phyloP scores from a whole-genome alignment of 2,888 invertebrate genomes.

The Liopterus haemorrhoidalis region DNA sequence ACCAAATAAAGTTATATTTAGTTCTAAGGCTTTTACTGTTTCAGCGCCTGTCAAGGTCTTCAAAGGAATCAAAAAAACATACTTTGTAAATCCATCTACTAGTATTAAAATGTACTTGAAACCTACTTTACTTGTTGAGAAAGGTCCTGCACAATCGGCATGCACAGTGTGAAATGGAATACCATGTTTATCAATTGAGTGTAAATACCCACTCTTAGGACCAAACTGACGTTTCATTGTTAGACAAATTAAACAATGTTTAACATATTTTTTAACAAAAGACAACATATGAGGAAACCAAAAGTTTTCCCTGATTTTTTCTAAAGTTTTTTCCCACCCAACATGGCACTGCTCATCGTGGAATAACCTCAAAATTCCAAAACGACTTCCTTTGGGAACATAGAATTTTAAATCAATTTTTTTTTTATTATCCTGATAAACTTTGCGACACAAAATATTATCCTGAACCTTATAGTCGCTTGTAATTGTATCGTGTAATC shows the following conservation, averaged over 20 bases:
- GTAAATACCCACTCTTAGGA: conserved; percentile 12
- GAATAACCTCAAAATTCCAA: conserved; percentile 5
- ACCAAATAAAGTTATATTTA: conserved; percentile 19
- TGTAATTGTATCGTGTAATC: conserved; percentile 25
- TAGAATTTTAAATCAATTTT: conserved; percentile 1
- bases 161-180: conserved; percentile 20
- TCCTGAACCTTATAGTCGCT: background rate
- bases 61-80: conserved; percentile 22
- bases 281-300: conserved; percentile 12
- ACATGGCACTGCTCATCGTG: conserved; percentile 14
- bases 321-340: conserved; percentile 11
- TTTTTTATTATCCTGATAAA: background rate
- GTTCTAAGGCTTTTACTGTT: conserved; percentile 6
- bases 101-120: background rate
- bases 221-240: background rate
- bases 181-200: conserved; percentile 3
- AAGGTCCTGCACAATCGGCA: conserved; percentile 20
- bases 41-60: conserved; percentile 20
- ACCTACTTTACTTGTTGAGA: conserved; percentile 10
- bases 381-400: conserved; percentile 7
- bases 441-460: background rate
- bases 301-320: conserved; percentile 12
- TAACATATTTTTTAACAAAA: conserved; percentile 15
- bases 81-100: conserved; percentile 25
- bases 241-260: conserved; percentile 13